Percentiles rank a stretch among this genome's conserved stretches.
Evolutionary conservation across 1,140 invertebrate species (phyloP).

Genomic region (Idris sp.): DNA sequence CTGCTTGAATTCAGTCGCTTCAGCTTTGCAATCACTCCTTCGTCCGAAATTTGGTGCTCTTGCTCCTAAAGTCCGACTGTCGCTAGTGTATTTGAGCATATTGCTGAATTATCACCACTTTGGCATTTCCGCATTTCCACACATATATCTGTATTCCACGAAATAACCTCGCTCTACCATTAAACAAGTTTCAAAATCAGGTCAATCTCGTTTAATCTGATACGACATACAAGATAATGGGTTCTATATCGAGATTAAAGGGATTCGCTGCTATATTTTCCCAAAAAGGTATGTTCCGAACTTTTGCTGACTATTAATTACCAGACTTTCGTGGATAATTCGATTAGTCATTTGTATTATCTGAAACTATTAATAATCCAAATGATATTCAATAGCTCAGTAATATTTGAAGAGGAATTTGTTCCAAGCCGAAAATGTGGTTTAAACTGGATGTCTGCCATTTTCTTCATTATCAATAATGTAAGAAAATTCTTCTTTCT

Average conservation of each 20-base stretch:
- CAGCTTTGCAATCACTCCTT: slow-evolving; percentile 28
- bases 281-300: slow-evolving; percentile 38
- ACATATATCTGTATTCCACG: slow-evolving; percentile 21
- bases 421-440: slow-evolving; percentile 10
- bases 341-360: slow-evolving; percentile 34
- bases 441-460: slow-evolving; percentile 11
- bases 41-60: slow-evolving; percentile 39
- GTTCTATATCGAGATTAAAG: slow-evolving; percentile 49
- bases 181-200: slow-evolving; percentile 52
- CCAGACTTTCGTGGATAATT: slow-evolving; percentile 14
- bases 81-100: slow-evolving; percentile 42
- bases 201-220: slow-evolving; percentile 48
- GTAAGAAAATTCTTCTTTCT: slow-evolving; percentile 19
- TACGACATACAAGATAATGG: slow-evolving; percentile 38
- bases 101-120: slow-evolving; percentile 50
- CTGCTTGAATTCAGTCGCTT: slow-evolving; percentile 30
- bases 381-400: slow-evolving; percentile 5
- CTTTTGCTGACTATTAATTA: slow-evolving; percentile 29
- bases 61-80: slow-evolving; percentile 45
- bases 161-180: slow-evolving; percentile 28
- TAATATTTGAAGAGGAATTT: too few relatives aligned
- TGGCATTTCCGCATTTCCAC: slow-evolving; percentile 11
- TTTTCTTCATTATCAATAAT: slow-evolving; percentile 28
- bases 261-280: slow-evolving; percentile 17
- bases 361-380: slow-evolving; percentile 25